Evolutionary conservation across 2,888 invertebrate genomes (phyloP).

Genomic region (Euzophera pinguis): DNA sequence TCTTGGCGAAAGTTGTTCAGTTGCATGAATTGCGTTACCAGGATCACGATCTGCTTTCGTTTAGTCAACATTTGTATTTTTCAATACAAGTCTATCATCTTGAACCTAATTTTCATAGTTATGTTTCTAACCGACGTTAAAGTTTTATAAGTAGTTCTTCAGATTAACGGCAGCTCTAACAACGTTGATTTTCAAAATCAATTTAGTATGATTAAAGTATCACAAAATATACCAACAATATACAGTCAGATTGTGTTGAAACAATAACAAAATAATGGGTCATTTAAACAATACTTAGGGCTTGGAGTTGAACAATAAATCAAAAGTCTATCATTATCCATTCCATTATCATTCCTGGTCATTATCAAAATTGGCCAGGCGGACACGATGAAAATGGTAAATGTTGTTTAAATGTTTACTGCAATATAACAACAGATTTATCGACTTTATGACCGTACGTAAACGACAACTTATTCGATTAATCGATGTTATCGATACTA

Average conservation of each 20-base stretch:
- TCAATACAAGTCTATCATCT: too few species aligned
- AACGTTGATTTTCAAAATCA: too few species aligned
- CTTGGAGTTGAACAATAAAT: neutral
- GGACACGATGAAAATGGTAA: neutral
- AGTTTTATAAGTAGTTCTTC: too few species aligned
- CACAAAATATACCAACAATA: neutral
- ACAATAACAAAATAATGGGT: neutral
- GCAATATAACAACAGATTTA: neutral
- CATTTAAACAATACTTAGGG: slow-evolving; percentile 3
- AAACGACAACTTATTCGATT: neutral
- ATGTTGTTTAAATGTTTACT: neutral
- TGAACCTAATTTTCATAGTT: too few species aligned
- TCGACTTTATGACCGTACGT: neutral
- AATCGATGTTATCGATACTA: too few species aligned
- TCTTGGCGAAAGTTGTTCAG: too few species aligned
- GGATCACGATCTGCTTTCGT: too few species aligned
- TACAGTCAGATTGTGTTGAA: neutral
- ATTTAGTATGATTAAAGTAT: neutral
- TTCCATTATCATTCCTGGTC: neutral
- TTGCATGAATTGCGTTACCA: too few species aligned
- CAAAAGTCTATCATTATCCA: neutral
- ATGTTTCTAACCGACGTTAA: too few species aligned
- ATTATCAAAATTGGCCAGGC: neutral
- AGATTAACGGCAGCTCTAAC: too few species aligned
- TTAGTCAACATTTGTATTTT: too few species aligned